phyloP scores from a whole-genome alignment of 2,113 vertebrate genomes.

The Spizaetus ornatus region DNA sequence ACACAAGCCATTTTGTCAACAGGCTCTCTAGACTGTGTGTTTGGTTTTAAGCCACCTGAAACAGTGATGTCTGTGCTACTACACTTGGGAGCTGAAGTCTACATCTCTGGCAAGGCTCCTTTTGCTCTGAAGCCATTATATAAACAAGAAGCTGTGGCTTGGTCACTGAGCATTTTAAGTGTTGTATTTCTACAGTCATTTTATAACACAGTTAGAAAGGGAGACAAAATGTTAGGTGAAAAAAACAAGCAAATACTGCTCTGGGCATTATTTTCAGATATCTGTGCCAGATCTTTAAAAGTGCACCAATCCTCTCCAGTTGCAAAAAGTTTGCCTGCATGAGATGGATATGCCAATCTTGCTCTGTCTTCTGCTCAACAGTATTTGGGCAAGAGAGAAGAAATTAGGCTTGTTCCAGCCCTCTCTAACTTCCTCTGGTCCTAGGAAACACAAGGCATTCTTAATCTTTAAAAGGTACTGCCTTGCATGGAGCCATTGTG shows the following conservation, averaged over 20 bases:
- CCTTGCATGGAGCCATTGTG: accelerated
- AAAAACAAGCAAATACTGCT: neutral
- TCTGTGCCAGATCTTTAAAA: neutral
- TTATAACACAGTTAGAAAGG: neutral
- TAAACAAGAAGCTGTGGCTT: neutral
- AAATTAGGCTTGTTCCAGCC: neutral
- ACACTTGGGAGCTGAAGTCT: neutral
- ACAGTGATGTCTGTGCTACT: neutral
- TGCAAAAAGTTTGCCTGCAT: neutral
- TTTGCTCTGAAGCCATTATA: neutral
- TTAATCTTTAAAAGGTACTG: neutral
- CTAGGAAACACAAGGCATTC: neutral
- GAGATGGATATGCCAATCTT: neutral
- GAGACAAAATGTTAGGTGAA: neutral
- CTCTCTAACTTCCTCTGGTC: neutral
- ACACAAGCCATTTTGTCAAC: neutral
- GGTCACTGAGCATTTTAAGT: neutral
- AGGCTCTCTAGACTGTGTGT: accelerated
- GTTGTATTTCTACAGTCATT: neutral
- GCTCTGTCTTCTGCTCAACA: neutral
- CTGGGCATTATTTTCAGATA: neutral
- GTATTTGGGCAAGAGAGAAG: neutral
- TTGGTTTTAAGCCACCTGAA: neutral
- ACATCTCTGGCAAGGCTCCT: neutral
- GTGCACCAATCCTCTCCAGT: neutral